Evolutionary conservation across 53 echinoderm and acorn worm genomes (phyloP).

Genomic region (Crossaster papposus): DNA sequence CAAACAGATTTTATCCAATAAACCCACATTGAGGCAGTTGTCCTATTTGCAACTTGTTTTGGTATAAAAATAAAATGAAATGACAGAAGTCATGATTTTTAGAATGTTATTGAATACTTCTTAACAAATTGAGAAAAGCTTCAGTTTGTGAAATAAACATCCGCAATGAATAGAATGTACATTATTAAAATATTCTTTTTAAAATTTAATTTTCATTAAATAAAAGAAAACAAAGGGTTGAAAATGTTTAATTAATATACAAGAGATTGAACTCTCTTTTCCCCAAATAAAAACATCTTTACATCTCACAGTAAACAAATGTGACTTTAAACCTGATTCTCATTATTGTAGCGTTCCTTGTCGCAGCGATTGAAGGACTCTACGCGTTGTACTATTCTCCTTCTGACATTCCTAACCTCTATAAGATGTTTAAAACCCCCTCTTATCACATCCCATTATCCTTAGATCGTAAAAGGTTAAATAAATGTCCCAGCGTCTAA

Average conservation of each 20-base stretch:
- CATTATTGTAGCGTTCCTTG: not conserved
- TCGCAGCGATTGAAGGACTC: not conserved
- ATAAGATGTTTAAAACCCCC: conserved; percentile 2
- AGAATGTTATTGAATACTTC: too few species aligned
- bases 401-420: not conserved
- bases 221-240: too few species aligned
- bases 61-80: not conserved
- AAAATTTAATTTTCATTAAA: too few species aligned
- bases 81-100: too few species aligned
- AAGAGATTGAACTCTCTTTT: not conserved
- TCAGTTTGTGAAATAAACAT: too few species aligned
- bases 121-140: too few species aligned
- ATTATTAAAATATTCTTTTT: too few species aligned
- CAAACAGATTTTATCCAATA: too few species aligned
- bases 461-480: conserved; percentile 22
- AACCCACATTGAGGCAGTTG: not conserved
- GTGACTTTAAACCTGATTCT: not conserved
- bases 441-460: conserved; percentile 29
- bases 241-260: too few species aligned
- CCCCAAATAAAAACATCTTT: not conserved
- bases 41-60: not conserved
- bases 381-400: not conserved
- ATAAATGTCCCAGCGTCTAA: conserved; percentile 12
- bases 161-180: too few species aligned
- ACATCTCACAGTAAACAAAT: not conserved